Evolutionary conservation across 1,140 invertebrate genomes (phyloP), one percentile per base, ranked within the genome.

Genomic region (Papilio dardanus): DNA sequence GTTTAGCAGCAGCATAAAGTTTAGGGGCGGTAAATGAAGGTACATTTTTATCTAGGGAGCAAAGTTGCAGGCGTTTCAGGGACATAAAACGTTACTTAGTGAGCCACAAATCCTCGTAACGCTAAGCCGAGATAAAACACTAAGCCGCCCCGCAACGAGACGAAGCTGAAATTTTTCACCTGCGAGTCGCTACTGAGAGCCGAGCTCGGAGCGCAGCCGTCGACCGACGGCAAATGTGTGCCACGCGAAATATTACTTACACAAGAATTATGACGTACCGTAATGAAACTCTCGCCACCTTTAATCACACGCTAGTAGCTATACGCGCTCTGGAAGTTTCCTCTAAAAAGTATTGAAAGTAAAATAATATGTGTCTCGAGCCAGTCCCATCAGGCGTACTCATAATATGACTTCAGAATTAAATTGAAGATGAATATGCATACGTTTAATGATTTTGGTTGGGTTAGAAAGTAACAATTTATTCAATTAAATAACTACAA

Each of bases 51-150:
- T 91, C 89, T 88, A 78, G 81, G 82, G 86, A 90, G 81, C 88
- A 87, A 93, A 92, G 81, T 92, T 88, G 86, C 84, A 88, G 84
- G 84, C 85, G 83, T 87, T 90, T 80, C 87, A 83, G 84, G 83
- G 86, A 91, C 90, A 92, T 92, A 93, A 93, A 92, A 92, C 88
- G 83, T 93, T 93, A 92, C 90, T 92, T 92, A 93, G 90, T 83
- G 88, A 90, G 89, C 89, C 89, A 93, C 92, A 93, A 93, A 93
- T 93, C 88, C 90, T 93, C 89, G 89, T 93, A 93, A 93, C 85
- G 89, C 86, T 92, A 91, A 92, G 90, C 90, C 88, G 88, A 93
- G 90, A 93, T 93, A 93, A 92, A 92, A 92, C 89, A 91, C 85
- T 90, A 89, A 89, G 89, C 92, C 83, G 84, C 83, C 86, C 87